Base-by-base conservation (phyloP, 1,140 invertebrate species). In the Panagrolaimus sp. region DNA sequence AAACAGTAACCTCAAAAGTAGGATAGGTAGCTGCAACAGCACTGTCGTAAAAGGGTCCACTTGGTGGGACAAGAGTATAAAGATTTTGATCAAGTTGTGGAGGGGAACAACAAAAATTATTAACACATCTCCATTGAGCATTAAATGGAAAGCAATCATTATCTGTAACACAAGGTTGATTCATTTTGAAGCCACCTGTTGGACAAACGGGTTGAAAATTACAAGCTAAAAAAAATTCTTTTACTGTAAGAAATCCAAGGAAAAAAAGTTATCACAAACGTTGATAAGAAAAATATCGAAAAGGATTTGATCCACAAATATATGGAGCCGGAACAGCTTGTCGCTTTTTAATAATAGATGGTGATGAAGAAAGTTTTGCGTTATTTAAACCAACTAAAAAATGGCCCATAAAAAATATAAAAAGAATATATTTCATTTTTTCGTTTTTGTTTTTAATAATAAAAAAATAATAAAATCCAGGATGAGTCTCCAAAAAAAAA, bases 151-250 rank as follows among this genome's bases (percentile, higher is more conserved):
- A 70, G 45, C 71, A 72, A 5, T 27, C 23, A 9, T 27, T 14
- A 25, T 72, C 44, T 7, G 61, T 42, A 7, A 25, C 14, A 31
- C 70, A 71, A 4, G 25, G 51, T 9, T 67, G 11, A 44, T 72
- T 71, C 45, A 72, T 72, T 57, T 38, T 72, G 31, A 72, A 72
- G 25, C 71, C 71, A 20, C 71, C 71, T 47, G 75, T 72, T 62
- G 43, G 16, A 44, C 71, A 72, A 27, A 74, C 53, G 11, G 71
- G 9, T 45, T 72, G 74, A 25, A 25, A 72, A 68, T 72, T 53
- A 51, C 71, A 72, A 1, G 71, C 71, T 72, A 73, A 72, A 68
- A 72, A 4, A n/a, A 23, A 27, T 44, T n/a, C 70, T 64, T 61
- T 16, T 65, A n/a, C n/a, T n/a, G 8, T 65, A 13, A 23, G 13